Evolutionary conservation across 2,113 vertebrate genomes (phyloP).

Genomic region (Trematocara marginatum): DNA sequence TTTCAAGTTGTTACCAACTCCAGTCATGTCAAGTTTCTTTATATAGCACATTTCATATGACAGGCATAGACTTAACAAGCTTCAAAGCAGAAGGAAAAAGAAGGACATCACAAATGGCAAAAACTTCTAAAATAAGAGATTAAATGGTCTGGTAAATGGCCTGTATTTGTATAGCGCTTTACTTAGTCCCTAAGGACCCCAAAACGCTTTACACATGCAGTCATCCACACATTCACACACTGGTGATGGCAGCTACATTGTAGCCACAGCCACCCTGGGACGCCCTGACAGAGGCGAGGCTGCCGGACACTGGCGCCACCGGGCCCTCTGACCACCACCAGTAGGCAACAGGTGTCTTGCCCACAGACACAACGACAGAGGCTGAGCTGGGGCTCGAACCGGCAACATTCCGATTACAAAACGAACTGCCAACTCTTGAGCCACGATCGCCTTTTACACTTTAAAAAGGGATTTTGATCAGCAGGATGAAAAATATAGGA

Average conservation of each 20-base stretch:
- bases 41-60: neutral
- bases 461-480: neutral
- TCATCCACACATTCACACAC: neutral
- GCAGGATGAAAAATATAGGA: neutral
- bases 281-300: neutral
- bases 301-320: neutral
- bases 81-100: neutral
- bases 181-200: neutral
- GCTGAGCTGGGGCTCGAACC: neutral
- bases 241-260: neutral
- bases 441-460: neutral
- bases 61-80: neutral
- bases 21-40: neutral
- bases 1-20: neutral
- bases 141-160: neutral
- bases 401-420: neutral
- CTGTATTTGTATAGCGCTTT: neutral
- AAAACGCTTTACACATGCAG: neutral
- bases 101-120: neutral
- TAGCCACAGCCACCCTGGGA: neutral
- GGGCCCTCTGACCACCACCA: neutral
- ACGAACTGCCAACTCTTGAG: neutral
- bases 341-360: neutral
- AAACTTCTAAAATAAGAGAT: neutral
- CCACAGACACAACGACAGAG: neutral